Evolutionary conservation across 2,888 invertebrate genomes (phyloP).

Genomic region (Ennomos fuscantarius): DNA sequence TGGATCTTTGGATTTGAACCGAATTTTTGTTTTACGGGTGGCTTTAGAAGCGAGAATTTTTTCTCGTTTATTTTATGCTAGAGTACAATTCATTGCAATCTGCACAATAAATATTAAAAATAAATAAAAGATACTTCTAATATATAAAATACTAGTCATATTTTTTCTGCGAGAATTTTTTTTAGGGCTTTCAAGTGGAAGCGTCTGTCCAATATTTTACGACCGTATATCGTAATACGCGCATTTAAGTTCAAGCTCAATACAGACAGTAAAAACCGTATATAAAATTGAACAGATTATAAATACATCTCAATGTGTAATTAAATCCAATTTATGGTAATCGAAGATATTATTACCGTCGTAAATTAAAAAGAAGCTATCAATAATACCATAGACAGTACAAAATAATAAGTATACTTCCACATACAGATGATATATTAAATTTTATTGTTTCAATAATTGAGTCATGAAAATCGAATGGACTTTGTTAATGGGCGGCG

Average conservation of each 20-base stretch:
- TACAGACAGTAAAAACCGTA: conserved; percentile 25
- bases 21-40: conserved; percentile 26
- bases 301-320: conserved; percentile 54
- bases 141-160: neutral
- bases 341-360: conserved; percentile 60
- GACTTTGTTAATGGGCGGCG: conserved; percentile 45
- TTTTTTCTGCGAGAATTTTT: neutral
- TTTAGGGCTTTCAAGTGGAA: neutral
- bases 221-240: conserved; percentile 3
- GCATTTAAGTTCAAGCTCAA: conserved; percentile 15
- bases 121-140: too few species aligned
- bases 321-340: conserved; percentile 65
- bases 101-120: too few species aligned
- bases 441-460: conserved; percentile 67
- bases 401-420: conserved; percentile 29
- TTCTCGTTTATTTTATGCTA: too few species aligned
- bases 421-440: conserved; percentile 48
- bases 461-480: conserved; percentile 62
- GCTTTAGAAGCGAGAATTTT: neutral
- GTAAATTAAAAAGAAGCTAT: conserved; percentile 61
- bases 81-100: too few species aligned
- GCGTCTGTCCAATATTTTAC: conserved; percentile 13
- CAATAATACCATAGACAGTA: conserved; percentile 52
- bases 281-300: conserved; percentile 43
- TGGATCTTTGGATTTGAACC: conserved; percentile 23